Conservation (phyloP, 2,888 invertebrate species). For the Metopia argyrocephala region DNA sequence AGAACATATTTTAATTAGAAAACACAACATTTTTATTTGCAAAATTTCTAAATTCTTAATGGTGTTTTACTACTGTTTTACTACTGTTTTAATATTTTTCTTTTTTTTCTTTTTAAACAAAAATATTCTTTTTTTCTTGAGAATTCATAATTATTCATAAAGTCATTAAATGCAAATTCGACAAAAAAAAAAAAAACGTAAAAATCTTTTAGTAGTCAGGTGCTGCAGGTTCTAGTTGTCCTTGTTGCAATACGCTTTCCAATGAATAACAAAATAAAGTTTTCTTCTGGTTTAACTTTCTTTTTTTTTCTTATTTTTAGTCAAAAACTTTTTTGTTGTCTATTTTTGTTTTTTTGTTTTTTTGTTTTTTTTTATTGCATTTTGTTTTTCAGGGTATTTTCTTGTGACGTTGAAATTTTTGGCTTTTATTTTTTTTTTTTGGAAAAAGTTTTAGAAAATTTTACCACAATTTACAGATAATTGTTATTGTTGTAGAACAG, state of each 20-base stretch:
- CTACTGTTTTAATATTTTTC: neutral
- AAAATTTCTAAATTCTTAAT: slow-evolving; percentile 22
- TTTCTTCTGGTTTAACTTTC: neutral
- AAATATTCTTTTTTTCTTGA: neutral
- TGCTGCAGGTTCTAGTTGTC: neutral
- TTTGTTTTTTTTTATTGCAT: neutral
- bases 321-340: neutral
- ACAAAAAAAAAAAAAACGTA: neutral
- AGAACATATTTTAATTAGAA: no score
- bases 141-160: neutral
- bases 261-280: slow-evolving; percentile 15
- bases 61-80: neutral
- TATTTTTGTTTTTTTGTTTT: neutral
- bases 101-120: neutral
- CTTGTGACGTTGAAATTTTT: slow-evolving; percentile 21
- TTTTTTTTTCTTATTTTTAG: neutral
- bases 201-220: neutral
- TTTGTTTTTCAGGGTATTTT: neutral
- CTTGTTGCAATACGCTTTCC: slow-evolving; percentile 24
- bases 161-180: slow-evolving; percentile 9
- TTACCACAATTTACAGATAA: slow-evolving; percentile 34
- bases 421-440: no score
- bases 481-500: slow-evolving; percentile 22
- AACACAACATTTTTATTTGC: no score
- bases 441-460: slow-evolving; percentile 18